These are phyloP conservation scores for Dicycla oo DNA, from an alignment of 2,888 invertebrate genomes.

Conservation along the genomic window DNA sequence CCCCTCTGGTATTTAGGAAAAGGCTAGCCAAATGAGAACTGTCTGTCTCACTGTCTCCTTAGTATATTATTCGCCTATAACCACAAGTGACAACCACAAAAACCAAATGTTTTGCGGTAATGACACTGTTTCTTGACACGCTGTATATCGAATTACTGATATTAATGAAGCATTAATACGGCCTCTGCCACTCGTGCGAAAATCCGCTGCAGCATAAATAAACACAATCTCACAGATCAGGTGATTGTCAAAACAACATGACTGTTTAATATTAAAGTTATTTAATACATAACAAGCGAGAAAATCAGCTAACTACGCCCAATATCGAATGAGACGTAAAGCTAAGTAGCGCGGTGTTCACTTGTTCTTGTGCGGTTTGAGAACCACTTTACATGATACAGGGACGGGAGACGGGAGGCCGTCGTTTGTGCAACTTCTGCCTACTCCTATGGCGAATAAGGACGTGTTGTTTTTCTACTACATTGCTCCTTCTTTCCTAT, in stretches of 20 bases:
- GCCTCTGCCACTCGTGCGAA: slow-evolving; percentile 52
- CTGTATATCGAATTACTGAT: slow-evolving; percentile 46
- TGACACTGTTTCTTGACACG: slow-evolving; percentile 21
- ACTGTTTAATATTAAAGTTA: slow-evolving; percentile 58
- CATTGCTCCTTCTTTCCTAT: no score
- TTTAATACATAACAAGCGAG: slow-evolving; percentile 47
- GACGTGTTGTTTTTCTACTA: no score
- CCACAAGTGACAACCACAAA: slow-evolving; percentile 10
- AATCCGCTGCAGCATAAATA: slow-evolving; percentile 55
- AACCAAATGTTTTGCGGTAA: background rate
- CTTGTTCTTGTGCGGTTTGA: slow-evolving; percentile 10
- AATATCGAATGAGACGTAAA: slow-evolving; percentile 54
- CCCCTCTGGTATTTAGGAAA: no score
- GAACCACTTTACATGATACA: slow-evolving; percentile 28
- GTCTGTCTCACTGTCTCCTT: background rate
- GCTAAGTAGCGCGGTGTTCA: slow-evolving; percentile 24
- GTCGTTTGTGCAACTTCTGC: no score
- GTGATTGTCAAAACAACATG: slow-evolving; percentile 60
- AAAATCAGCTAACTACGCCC: slow-evolving; percentile 59
- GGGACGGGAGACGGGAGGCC: background rate
- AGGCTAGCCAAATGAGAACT: background rate
- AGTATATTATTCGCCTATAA: background rate
- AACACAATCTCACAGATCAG: slow-evolving; percentile 52
- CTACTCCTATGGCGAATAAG: no score
- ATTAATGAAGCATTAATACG: slow-evolving; percentile 56